These are phyloP conservation scores for Metalampra italica DNA, from an alignment of 2,888 invertebrate species.

Conservation along the genomic window DNA sequence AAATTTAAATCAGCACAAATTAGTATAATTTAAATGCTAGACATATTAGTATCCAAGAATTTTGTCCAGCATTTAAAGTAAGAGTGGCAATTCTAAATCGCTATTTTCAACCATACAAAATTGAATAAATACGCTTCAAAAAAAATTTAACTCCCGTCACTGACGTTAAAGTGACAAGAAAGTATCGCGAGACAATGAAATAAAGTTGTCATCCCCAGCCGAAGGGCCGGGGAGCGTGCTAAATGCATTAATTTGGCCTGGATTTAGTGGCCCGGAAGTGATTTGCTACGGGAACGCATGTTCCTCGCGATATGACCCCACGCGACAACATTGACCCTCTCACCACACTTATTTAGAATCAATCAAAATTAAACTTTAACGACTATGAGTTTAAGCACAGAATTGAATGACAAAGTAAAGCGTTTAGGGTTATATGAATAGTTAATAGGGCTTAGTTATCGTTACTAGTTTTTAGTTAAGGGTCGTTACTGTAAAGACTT, in stretches of 20 bases:
- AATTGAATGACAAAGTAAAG: slow-evolving; percentile 23
- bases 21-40: too few relatives aligned
- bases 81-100: background rate
- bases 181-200: slow-evolving; percentile 74
- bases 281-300: slow-evolving; percentile 78
- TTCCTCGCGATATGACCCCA: slow-evolving; percentile 64
- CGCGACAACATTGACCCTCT: slow-evolving; percentile 58
- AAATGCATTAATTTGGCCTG: slow-evolving; percentile 79
- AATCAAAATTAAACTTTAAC: slow-evolving; percentile 41
- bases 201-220: slow-evolving; percentile 76
- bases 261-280: slow-evolving; percentile 78
- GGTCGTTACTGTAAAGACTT: slow-evolving; percentile 52
- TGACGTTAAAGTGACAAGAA: slow-evolving; percentile 70
- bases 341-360: slow-evolving; percentile 35
- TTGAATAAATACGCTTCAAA: slow-evolving; percentile 7
- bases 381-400: slow-evolving; percentile 21
- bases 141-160: slow-evolving; percentile 25
- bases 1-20: too few relatives aligned
- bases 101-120: slow-evolving; percentile 5
- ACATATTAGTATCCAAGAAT: too few relatives aligned
- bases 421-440: slow-evolving; percentile 42
- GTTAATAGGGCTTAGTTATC: slow-evolving; percentile 49
- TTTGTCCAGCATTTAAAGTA: too few relatives aligned
- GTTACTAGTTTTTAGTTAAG: slow-evolving; percentile 53
- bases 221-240: slow-evolving; percentile 70